Percentiles rank a stretch among this genome's conserved stretches.
These are phyloP conservation scores for Arbacia lixula DNA, from an alignment of 53 echinoderm and acorn worm genomes.

Conservation along the genomic window DNA sequence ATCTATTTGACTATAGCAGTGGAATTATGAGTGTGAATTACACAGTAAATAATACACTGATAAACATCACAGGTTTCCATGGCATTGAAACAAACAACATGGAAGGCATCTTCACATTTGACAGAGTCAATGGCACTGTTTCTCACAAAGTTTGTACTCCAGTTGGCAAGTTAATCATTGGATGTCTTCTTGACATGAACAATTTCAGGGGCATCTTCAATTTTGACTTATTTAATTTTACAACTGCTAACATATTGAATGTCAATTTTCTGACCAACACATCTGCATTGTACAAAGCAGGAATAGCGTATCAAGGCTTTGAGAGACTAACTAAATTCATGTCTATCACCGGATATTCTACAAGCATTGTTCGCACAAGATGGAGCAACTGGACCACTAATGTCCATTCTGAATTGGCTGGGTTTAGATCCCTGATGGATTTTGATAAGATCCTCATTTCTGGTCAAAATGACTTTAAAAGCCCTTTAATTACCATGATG, in stretches of 20 bases:
- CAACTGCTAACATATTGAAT: slow-evolving; percentile 3
- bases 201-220: slow-evolving; percentile 71
- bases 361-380: not conserved
- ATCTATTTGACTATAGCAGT: not conserved
- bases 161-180: not conserved
- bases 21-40: not conserved
- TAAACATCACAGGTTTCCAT: slow-evolving; percentile 69
- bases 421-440: not conserved
- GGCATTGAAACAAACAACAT: slow-evolving; percentile 56
- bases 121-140: slow-evolving; percentile 2
- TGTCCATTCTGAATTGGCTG: not conserved
- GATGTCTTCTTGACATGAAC: slow-evolving; percentile 42
- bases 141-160: not conserved
- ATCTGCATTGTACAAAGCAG: not conserved
- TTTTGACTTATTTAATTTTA: slow-evolving; percentile 29
- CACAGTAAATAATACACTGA: not conserved
- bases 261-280: not conserved
- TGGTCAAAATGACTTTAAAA: not conserved
- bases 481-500: not conserved
- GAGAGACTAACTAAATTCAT: slow-evolving; percentile 12
- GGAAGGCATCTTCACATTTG: slow-evolving; percentile 65
- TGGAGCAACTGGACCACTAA: slow-evolving; percentile 9
- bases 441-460: not conserved
- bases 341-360: not conserved
- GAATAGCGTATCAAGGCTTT: not conserved